Evolutionary conservation across 2,888 invertebrate genomes (phyloP), one percentile per base, ranked within the genome.

Genomic region (Diaprepes abbreviatus): DNA sequence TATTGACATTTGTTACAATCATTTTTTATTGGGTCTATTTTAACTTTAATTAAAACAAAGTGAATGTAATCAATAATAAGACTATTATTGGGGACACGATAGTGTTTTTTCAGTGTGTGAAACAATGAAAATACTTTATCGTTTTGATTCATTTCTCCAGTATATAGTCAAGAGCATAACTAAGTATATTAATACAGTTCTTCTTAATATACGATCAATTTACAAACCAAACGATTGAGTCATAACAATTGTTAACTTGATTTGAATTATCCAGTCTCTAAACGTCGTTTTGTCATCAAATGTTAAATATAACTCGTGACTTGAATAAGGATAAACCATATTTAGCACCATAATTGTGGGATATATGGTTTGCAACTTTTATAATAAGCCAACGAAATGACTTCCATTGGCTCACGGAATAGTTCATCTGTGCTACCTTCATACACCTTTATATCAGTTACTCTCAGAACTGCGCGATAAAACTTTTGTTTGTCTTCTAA

Each of bases 401-500:
- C 14, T 14, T 57, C 40, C 4, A 24, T 28, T 1, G 24, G 36
- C 6, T 38, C 24, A 4, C 10, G 14, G 12, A 3, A 7, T 0
- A 3, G 14, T 21, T 5, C 36, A 24, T 21, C 57, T 2, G 7
- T 5, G 24, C 1, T 1, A 21, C 36, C 12, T 40, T 14, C 3
- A 21, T 38, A 57, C 2, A 57, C 9, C n/a, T 40, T 38, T 9
- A 57, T 9, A 38, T 57, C 57, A 21, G 57, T 57, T 7, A 38
- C 57, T 0, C 38, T 38, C 2, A 57, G 9, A 24, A 57, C 38
- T 57, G 1, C 38, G 21, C 2, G 57, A 57, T 3, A 38, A 0
- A 0, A 57, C 1, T 24, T 57, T 57, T 2, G 40, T 40, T 3
- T 57, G n/a, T 24, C n/a, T 10, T 24, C 10, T 38, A 5, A n/a